Percentiles rank a stretch among this genome's conserved stretches.
These are phyloP conservation scores for Aphelenchoides fujianensis DNA, from an alignment of 1,140 invertebrate species.

Conservation along the genomic window DNA sequence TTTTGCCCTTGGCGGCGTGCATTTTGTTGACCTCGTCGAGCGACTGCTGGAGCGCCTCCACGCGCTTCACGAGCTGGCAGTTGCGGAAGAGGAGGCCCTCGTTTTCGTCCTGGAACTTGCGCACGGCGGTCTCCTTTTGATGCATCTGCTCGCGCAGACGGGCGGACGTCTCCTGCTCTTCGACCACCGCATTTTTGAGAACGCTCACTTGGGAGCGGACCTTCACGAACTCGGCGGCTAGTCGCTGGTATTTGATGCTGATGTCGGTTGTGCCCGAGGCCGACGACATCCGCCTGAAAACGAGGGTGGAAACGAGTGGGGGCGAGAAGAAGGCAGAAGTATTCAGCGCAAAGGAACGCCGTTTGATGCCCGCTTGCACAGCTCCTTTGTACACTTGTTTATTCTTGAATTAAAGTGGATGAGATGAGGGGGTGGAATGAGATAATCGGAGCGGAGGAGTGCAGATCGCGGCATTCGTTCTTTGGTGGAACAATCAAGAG, in stretches of 20 bases:
- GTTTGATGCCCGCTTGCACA: too few species aligned
- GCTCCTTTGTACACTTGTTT: too few species aligned
- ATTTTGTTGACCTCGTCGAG: conserved; percentile 34
- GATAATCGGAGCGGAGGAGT: too few species aligned
- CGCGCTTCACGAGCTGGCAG: conserved; percentile 49
- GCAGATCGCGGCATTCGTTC: too few species aligned
- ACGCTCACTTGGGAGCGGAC: conserved; percentile 39
- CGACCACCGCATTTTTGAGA: conserved; percentile 38
- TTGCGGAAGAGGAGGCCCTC: conserved; percentile 50
- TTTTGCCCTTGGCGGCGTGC: conserved; percentile 33
- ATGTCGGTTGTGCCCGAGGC: conserved; percentile 38
- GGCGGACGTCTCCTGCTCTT: conserved; percentile 34
- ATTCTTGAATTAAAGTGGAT: too few species aligned
- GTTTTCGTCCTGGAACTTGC: conserved; percentile 45
- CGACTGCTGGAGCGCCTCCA: conserved; percentile 42
- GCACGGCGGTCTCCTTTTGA: conserved; percentile 32
- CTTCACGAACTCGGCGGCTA: conserved; percentile 42
- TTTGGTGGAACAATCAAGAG: too few species aligned
- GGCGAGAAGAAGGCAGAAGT: not conserved
- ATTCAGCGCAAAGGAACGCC: too few species aligned
- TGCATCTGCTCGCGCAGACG: conserved; percentile 22
- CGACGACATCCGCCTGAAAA: conserved; percentile 27
- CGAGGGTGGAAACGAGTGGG: too few species aligned
- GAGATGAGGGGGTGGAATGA: too few species aligned
- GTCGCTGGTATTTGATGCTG: conserved; percentile 43